Base-by-base conservation (phyloP, 30 jellyfish, hydroid and myxozoan genomes). In the Aurelia sp. region DNA sequence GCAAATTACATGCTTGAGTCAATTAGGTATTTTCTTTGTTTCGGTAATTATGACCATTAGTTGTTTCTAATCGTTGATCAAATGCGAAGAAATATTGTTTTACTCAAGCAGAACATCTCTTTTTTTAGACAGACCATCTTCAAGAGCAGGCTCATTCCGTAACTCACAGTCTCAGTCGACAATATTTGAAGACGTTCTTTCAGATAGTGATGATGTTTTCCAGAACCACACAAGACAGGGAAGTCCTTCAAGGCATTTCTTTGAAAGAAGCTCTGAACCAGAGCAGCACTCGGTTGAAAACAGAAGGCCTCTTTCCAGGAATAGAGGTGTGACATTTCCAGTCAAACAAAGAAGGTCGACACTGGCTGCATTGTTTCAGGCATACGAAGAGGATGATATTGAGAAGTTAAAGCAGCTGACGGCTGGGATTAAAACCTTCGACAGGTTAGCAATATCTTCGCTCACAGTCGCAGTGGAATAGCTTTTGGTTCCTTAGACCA, bases 321-420 rank as follows among this genome's bases (percentile, higher is more conserved):
- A 78, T 16, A 47, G 82, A 33, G 7, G 50, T 5, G 50, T 3
- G 22, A 23, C 37, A 11, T 18, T 53, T 27, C 72, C 44, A 8
- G 58, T 15, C 13, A 71, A 59, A 19, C 86, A 74, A 50, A 82
- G 98, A 50, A 72, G 66, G 40, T 76, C 92, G 17, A 74, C 98
- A 44, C 82, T 93, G 0, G 86, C 89, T 17, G 89, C 66, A 57
- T 78, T 88, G 8, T 94, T 94, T 67, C 77, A 84, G 50, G 96
- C 97, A 13, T 79, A 90, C n/a, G 99, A 88, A 53, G 96, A 85
- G 22, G 88, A 89, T 48, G 96, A 90, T 81, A 30, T 81, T n/a
- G 93, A 80, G 50, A 87, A 73, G n/a, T 71, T 94, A 30, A 65
- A 76, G 50, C 50, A 59, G 57, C 37, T 94, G 62, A 87, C 92